Evolutionary conservation across 2,888 invertebrate species (phyloP).

Genomic region (Aquatica leii): DNA sequence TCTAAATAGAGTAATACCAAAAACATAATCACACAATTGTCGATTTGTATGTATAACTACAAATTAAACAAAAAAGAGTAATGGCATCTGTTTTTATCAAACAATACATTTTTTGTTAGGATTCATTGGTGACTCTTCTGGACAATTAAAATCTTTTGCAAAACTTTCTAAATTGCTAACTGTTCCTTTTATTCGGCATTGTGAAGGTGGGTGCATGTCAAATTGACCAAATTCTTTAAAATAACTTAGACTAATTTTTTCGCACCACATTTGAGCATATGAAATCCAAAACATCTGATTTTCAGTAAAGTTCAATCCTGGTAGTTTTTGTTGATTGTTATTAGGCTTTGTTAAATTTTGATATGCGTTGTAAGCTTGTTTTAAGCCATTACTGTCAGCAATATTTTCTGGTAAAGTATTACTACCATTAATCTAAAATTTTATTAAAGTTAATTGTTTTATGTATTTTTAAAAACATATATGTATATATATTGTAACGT

Average conservation of each 20-base stretch:
- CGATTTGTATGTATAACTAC: too few relatives aligned
- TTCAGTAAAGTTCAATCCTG: slow-evolving; percentile 74
- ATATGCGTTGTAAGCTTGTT: slow-evolving; percentile 88
- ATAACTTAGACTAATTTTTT: slow-evolving; percentile 72
- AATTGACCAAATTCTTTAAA: slow-evolving; percentile 81
- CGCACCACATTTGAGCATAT: slow-evolving; percentile 89
- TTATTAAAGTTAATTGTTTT: background rate
- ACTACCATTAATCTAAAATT: slow-evolving; percentile 84
- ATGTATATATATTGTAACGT: too few relatives aligned
- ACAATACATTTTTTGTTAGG: slow-evolving; percentile 69
- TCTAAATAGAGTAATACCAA: too few relatives aligned
- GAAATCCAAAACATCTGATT: slow-evolving; percentile 83
- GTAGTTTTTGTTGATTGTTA: slow-evolving; percentile 67
- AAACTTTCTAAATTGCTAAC: slow-evolving; percentile 70
- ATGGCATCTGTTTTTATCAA: too few relatives aligned
- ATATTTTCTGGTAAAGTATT: slow-evolving; percentile 95
- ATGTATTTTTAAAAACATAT: background rate
- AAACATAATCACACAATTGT: too few relatives aligned
- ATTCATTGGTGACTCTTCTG: slow-evolving; percentile 68
- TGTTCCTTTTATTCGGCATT: slow-evolving; percentile 69
- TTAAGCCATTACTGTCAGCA: slow-evolving; percentile 93
- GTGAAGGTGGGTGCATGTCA: slow-evolving; percentile 76
- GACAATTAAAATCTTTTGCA: slow-evolving; percentile 70
- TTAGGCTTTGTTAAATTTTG: slow-evolving; percentile 74
- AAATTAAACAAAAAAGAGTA: too few relatives aligned